phyloP scores from a whole-genome alignment of 2,888 invertebrate species.

The Patella caerulea region DNA sequence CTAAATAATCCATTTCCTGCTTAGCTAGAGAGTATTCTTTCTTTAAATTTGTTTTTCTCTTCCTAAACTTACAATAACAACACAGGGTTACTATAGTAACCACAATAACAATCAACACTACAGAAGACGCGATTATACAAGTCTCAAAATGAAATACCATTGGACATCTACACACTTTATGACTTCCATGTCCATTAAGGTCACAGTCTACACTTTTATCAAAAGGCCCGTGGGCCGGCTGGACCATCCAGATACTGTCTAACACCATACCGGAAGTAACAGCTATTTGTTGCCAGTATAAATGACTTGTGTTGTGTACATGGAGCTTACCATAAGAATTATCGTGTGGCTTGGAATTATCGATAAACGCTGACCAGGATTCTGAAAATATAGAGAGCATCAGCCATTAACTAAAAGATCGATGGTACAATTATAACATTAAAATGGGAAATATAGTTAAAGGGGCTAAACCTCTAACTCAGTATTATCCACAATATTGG shows the following conservation, averaged over 20 bases:
- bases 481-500: too few species aligned
- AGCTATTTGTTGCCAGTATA: neutral
- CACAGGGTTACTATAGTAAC: too few species aligned
- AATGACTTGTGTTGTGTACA: neutral
- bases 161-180: neutral
- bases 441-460: too few species aligned
- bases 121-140: neutral
- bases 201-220: constrained; percentile 1
- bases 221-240: neutral
- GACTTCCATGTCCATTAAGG: neutral
- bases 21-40: too few species aligned
- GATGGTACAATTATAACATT: too few species aligned
- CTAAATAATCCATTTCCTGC: too few species aligned
- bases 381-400: neutral
- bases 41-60: too few species aligned
- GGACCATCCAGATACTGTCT: neutral
- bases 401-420: too few species aligned
- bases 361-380: neutral
- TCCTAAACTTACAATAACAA: too few species aligned
- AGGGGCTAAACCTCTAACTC: too few species aligned
- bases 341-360: neutral
- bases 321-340: neutral
- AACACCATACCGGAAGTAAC: neutral
- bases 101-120: neutral
- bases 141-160: neutral